Evolutionary conservation across 2,113 vertebrate species (phyloP).

Genomic region (Pogona vitticeps): DNA sequence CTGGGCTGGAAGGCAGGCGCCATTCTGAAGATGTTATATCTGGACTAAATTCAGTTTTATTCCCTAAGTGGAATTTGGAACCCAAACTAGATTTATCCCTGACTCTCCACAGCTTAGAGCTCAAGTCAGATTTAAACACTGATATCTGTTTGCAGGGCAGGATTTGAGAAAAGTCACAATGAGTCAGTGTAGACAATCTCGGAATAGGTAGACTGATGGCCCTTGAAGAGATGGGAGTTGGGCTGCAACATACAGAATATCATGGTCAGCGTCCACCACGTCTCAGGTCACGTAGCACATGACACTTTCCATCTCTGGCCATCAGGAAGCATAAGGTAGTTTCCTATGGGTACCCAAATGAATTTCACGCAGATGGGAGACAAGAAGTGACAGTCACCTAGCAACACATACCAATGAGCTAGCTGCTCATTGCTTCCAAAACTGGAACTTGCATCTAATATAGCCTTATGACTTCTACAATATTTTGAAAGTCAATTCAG

Average conservation of each 20-base stretch:
- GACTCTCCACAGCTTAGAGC: not conserved
- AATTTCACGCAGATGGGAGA: not conserved
- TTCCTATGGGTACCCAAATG: not conserved
- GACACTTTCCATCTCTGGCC: no score
- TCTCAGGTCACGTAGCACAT: no score
- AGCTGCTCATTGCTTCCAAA: not conserved
- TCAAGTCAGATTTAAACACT: not conserved
- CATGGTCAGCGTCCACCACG: no score
- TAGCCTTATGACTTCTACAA: not conserved
- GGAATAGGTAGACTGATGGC: not conserved
- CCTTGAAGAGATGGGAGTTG: no score
- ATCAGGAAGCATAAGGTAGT: not conserved
- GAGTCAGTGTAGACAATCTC: not conserved
- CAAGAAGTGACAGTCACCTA: conserved; percentile 9
- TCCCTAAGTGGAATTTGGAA: no score
- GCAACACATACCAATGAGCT: conserved; percentile 10
- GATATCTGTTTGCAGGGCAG: not conserved
- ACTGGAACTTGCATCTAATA: conserved; percentile 16
- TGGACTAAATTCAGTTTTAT: no score
- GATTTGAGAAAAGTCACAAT: not conserved
- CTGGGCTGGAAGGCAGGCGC: no score
- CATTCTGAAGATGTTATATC: no score
- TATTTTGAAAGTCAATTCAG: conserved; percentile 46
- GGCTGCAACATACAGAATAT: no score
- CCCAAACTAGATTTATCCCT: no score